Percentiles rank a stretch among this genome's conserved stretches.
These are phyloP conservation scores for Athene cunicularia DNA, from an alignment of 2,113 vertebrate species.

Conservation along the genomic window DNA sequence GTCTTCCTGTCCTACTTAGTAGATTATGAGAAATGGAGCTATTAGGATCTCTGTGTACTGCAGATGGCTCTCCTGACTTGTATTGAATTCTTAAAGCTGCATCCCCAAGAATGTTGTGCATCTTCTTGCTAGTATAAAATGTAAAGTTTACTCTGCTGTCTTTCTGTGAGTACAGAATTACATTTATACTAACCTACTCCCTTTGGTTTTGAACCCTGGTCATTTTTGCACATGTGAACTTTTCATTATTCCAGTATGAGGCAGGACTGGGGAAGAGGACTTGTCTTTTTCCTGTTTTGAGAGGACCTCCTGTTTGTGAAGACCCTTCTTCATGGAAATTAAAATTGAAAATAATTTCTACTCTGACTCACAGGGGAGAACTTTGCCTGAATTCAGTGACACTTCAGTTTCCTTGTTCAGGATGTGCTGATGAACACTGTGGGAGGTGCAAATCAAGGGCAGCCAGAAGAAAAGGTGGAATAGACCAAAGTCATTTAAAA, in stretches of 20 bases:
- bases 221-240: neutral
- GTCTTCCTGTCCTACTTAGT: neutral
- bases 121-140: neutral
- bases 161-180: neutral
- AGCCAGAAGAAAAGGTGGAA: neutral
- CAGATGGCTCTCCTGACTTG: neutral
- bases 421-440: neutral
- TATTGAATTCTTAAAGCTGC: neutral
- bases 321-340: neutral
- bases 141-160: neutral
- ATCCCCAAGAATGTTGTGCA: neutral
- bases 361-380: neutral
- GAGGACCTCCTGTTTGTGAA: neutral
- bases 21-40: neutral
- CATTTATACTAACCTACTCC: neutral
- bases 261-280: neutral
- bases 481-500: conserved; percentile 9
- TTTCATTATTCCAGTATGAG: neutral
- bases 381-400: neutral
- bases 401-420: neutral
- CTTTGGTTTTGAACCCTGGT: neutral
- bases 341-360: neutral
- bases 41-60: neutral
- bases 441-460: neutral
- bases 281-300: neutral